Conservation (phyloP, 2,888 invertebrate genomes). For the Alentia gelatinosa region DNA sequence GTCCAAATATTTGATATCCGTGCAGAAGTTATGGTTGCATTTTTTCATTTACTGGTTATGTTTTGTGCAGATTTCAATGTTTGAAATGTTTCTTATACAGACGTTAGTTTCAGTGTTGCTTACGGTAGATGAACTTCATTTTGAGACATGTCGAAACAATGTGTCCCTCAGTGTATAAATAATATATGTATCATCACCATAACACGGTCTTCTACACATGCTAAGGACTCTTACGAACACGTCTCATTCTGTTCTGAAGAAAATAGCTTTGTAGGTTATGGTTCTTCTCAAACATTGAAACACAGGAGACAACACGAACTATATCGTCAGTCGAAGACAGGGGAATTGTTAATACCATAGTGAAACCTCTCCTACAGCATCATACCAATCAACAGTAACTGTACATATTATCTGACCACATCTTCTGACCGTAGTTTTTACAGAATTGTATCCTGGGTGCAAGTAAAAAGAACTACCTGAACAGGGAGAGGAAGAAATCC, state of each 20-base stretch:
- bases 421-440: not conserved
- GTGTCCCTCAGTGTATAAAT: no score
- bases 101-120: no score
- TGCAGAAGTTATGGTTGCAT: no score
- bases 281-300: not conserved
- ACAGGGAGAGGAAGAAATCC: not conserved
- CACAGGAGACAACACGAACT: not conserved
- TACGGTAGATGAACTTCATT: no score
- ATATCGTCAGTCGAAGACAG: not conserved
- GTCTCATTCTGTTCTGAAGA: not conserved
- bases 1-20: no score
- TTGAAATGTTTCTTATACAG: no score
- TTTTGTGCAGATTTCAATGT: no score
- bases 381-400: slow-evolving; percentile 19
- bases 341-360: not conserved
- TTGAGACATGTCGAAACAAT: no score
- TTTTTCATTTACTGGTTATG: no score
- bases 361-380: not conserved
- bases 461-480: slow-evolving; percentile 39
- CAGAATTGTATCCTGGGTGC: not conserved
- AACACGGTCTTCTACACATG: not conserved
- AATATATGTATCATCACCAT: not conserved
- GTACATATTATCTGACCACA: slow-evolving; percentile 33
- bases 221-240: no score
- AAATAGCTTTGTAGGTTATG: not conserved